Evolutionary conservation across 2,113 vertebrate species (phyloP).

Genomic region (Syrmaticus mikado): DNA sequence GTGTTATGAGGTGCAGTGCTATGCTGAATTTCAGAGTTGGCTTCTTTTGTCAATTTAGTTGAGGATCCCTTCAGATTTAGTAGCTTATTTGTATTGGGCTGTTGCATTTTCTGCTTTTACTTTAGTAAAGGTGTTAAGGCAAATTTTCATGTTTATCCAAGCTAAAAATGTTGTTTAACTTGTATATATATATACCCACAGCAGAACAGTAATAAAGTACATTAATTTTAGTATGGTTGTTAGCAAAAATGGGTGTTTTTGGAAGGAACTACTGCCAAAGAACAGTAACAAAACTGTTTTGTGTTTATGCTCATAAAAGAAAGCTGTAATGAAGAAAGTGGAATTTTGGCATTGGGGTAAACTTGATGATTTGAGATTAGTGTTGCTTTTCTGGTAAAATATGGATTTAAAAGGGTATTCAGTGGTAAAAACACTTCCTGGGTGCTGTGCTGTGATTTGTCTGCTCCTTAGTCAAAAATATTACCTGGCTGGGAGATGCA

Average conservation of each 20-base stretch:
- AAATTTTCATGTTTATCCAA: background rate
- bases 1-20: rapidly evolving
- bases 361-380: background rate
- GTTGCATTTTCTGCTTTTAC: background rate
- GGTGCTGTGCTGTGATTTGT: background rate
- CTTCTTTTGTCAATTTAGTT: background rate
- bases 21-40: background rate
- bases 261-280: background rate
- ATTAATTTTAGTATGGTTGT: background rate
- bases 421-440: background rate
- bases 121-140: background rate
- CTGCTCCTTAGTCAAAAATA: background rate
- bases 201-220: background rate
- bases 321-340: background rate
- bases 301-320: background rate
- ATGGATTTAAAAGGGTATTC: background rate
- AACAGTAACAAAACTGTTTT: background rate
- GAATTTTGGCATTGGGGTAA: background rate
- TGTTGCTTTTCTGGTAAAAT: background rate
- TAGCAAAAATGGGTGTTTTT: background rate
- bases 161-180: background rate
- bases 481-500: background rate
- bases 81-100: background rate
- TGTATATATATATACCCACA: no score
- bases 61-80: background rate